Evolutionary conservation across 2,888 invertebrate species (phyloP), one percentile per base, ranked within the genome.

Genomic region (Disparrhopalites patrizii): DNA sequence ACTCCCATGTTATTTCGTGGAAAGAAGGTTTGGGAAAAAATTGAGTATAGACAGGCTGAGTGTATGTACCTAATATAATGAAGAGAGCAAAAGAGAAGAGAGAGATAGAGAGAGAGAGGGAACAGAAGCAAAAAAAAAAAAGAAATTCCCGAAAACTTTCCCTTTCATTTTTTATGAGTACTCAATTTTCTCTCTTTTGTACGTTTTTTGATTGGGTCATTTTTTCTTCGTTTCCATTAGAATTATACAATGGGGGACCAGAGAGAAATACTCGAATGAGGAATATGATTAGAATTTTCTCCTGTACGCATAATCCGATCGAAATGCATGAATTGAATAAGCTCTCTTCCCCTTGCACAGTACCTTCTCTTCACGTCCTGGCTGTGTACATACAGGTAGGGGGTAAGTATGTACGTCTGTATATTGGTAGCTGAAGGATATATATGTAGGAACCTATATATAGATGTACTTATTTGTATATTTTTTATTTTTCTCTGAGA

Each of bases 121-220:
- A 40, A 62, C 52, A 58, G 50, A 43, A 52, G 31, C 30, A 20
- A 38, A 60, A 62, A 62, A 67, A n/a, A n/a, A n/a, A n/a, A n/a
- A n/a, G n/a, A 69, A 65, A 61, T 36, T 65, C 50, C 43, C 50
- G 50, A 52, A 73, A 71, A 70, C 68, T 70, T 73, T 71, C 71
- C 73, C 71, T 68, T 73, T 73, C 69, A 68, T 69, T 73, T 73
- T 70, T 71, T 71, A 71, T 68, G 69, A 70, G 70, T 70, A 68
- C 70, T 73, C 73, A 71, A 73, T 71, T 73, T 73, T 71, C 68
- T 68, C 67, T 70, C 73, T 66, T 71, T 71, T 73, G 70, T 72
- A 71, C 72, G 71, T 71, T 73, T 73, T 73, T 72, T 73, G 73
- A 72, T 72, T 73, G 73, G 71, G 73, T 72, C 70, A 72, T 72